Conservation (phyloP, 2,888 invertebrate genomes). For the Ditylenchus weischeri region DNA sequence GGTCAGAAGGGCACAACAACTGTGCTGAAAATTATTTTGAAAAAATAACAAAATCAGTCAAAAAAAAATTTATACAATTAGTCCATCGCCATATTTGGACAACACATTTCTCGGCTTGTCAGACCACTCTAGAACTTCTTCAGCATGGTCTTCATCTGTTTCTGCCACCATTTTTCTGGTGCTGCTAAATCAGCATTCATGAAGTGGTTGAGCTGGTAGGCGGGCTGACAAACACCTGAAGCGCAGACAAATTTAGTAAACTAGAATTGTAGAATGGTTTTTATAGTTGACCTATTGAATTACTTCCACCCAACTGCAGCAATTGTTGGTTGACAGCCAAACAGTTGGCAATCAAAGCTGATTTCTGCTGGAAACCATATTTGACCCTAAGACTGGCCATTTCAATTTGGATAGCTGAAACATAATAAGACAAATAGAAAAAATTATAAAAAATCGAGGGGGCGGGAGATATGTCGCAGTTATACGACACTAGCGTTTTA, state of each 20-base stretch:
- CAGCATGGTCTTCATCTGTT: too few relatives aligned
- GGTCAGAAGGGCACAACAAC: not conserved
- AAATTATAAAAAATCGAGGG: too few relatives aligned
- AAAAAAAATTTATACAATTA: not conserved
- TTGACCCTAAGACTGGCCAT: not conserved
- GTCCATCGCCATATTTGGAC: conserved; percentile 2
- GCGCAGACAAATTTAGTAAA: too few relatives aligned
- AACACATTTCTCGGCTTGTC: not conserved
- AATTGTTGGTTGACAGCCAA: not conserved
- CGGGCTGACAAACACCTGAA: not conserved
- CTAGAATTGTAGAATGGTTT: too few relatives aligned
- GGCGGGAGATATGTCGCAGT: too few relatives aligned
- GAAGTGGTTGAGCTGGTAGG: not conserved
- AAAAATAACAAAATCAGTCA: too few relatives aligned
- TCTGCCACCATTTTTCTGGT: too few relatives aligned
- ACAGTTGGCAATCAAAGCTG: not conserved
- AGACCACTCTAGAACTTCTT: not conserved
- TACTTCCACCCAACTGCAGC: not conserved
- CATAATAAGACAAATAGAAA: not conserved
- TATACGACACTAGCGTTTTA: too few relatives aligned
- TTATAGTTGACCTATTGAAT: not conserved
- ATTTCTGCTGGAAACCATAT: not conserved
- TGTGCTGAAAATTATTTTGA: too few relatives aligned
- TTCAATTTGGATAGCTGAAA: not conserved
- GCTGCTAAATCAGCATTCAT: not conserved